Percentiles rank a stretch among this genome's conserved stretches.
Conservation (phyloP, 2,113 vertebrate species). For the Aptenodytes patagonicus region DNA sequence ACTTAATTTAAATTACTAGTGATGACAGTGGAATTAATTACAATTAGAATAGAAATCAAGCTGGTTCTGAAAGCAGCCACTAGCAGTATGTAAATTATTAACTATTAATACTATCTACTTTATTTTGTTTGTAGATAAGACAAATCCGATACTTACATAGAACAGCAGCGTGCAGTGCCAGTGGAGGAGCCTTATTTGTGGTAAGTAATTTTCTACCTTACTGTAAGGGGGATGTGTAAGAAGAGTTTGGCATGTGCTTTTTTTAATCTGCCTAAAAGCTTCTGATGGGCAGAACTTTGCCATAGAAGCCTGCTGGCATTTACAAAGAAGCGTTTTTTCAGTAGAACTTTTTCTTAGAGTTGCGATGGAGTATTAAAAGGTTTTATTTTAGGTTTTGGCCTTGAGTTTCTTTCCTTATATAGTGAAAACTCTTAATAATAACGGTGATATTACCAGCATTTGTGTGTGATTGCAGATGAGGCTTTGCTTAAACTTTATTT, state of each 20-base stretch:
- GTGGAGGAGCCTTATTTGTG: conserved; percentile 90
- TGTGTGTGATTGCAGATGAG: not conserved
- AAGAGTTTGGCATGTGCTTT: not conserved
- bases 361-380: not conserved
- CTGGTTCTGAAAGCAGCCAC: not conserved
- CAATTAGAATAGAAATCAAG: not conserved
- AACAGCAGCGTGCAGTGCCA: conserved; percentile 79
- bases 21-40: not conserved
- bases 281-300: not conserved
- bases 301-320: not conserved
- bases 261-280: not conserved
- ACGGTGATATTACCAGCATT: not conserved
- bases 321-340: not conserved
- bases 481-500: not conserved
- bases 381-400: not conserved
- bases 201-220: conserved; percentile 71
- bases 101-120: not conserved
- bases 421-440: not conserved
- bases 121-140: conserved; percentile 74
- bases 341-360: not conserved
- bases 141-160: conserved; percentile 81
- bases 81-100: not conserved
- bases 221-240: not conserved
- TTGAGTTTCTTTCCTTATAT: not conserved
- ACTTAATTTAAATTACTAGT: not conserved